Evolutionary conservation across 2,888 invertebrate genomes (phyloP).

Genomic region (Drosophila affinis): DNA sequence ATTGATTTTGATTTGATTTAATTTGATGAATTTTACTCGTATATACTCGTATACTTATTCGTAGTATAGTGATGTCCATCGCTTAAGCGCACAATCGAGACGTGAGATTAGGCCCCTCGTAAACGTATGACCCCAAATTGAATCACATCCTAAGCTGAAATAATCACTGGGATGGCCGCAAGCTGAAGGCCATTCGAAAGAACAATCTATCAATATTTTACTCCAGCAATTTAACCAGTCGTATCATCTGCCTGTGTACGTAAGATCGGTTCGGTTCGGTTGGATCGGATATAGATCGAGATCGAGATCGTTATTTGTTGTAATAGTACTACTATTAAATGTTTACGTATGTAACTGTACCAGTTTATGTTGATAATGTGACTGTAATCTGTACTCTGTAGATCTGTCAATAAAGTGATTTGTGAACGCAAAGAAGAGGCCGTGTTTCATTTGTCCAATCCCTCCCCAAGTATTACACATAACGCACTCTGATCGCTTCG

Average conservation of each 20-base stretch:
- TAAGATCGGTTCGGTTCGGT: constrained; percentile 40
- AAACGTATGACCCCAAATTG: neutral
- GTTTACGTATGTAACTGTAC: constrained; percentile 42
- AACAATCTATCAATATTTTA: constrained; percentile 17
- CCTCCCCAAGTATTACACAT: neutral
- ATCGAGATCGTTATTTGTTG: constrained; percentile 70
- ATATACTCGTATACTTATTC: constrained; percentile 7
- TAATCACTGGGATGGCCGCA: neutral
- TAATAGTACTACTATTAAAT: constrained; percentile 31
- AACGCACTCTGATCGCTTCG: neutral
- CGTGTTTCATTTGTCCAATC: constrained; percentile 12
- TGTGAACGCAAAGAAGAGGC: neutral
- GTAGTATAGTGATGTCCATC: constrained; percentile 11
- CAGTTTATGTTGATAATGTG: constrained; percentile 43
- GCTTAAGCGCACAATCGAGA: constrained; percentile 30
- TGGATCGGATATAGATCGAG: neutral
- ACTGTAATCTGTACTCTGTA: constrained; percentile 33
- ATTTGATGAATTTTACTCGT: constrained; percentile 17
- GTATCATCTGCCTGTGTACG: constrained; percentile 40
- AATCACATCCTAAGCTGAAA: neutral
- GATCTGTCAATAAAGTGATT: constrained; percentile 33
- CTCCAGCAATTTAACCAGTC: constrained; percentile 25
- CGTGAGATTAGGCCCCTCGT: constrained; percentile 8
- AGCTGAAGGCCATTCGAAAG: neutral
- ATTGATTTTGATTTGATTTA: constrained; percentile 26